phyloP scores from a whole-genome alignment of 2,797 vertebrate genomes.

The Siniperca undulata region DNA sequence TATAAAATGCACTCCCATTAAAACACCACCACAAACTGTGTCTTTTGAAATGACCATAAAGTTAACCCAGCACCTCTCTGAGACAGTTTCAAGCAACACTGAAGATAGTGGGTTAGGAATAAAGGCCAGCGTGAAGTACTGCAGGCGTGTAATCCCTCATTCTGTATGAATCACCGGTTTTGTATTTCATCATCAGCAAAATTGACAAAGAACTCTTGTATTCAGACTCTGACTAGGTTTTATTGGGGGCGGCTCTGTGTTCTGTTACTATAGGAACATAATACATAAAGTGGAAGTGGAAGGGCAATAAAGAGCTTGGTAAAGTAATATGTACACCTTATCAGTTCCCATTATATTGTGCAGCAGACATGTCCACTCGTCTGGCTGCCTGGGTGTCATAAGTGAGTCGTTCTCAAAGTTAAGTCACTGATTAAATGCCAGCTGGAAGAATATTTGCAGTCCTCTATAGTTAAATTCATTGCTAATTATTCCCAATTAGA shows the following conservation, averaged over 20 bases:
- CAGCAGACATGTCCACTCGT: not conserved
- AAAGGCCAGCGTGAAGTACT: not conserved
- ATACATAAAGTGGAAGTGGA: slow-evolving; percentile 24
- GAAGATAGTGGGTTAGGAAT: not conserved
- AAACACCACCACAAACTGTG: not conserved
- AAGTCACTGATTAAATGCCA: not conserved
- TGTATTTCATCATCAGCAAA: slow-evolving; percentile 2
- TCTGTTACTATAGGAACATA: slow-evolving; percentile 48
- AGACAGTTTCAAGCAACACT: not conserved
- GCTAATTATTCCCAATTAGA: not conserved
- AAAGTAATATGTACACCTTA: slow-evolving; percentile 18
- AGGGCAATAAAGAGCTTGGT: slow-evolving; percentile 29
- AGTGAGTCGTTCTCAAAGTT: not conserved
- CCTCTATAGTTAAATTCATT: not conserved
- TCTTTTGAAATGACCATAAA: not conserved
- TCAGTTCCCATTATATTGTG: slow-evolving; percentile 35
- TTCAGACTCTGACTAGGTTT: slow-evolving; percentile 17
- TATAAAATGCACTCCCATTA: not conserved
- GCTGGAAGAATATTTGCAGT: not conserved
- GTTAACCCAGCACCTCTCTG: not conserved
- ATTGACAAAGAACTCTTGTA: slow-evolving; percentile 25
- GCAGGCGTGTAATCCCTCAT: not conserved
- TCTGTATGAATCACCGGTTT: slow-evolving; percentile 8
- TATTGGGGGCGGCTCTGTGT: not conserved
- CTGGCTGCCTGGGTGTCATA: not conserved